These are phyloP conservation scores for Corticium candelabrum DNA, from an alignment of 37 sponge, comb jelly and placozoan genomes.

Conservation along the genomic window DNA sequence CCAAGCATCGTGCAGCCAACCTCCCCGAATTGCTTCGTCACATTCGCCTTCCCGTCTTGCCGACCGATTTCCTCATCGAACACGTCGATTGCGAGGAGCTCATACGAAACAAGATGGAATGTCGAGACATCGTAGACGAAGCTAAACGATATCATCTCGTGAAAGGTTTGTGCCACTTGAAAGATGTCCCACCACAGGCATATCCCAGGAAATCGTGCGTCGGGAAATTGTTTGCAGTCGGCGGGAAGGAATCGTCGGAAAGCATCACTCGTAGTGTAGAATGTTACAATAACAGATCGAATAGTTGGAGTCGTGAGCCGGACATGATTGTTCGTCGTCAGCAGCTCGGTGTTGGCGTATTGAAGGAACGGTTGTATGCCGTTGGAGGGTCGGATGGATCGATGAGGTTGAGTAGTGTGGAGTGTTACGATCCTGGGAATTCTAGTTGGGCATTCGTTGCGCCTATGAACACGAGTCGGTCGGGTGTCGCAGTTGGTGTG, in stretches of 20 bases:
- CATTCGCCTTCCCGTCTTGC: conserved; percentile 71
- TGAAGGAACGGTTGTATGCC: conserved; percentile 74
- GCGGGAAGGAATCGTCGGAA: conserved; percentile 91
- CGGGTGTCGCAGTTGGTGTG: no score
- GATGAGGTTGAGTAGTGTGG: conserved; percentile 75
- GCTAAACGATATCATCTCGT: conserved; percentile 86
- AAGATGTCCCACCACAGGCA: not conserved
- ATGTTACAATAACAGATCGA: conserved; percentile 1
- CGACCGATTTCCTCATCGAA: conserved; percentile 63
- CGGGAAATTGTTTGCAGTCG: conserved; percentile 73
- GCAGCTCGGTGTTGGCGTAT: conserved; percentile 68
- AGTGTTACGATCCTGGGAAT: no score
- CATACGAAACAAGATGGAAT: conserved; percentile 45
- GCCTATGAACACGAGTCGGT: no score
- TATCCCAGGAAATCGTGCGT: conserved; percentile 66
- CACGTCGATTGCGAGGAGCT: conserved; percentile 58
- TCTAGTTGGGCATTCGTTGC: no score
- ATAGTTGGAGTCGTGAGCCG: conserved; percentile 55
- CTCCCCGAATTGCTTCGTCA: conserved; percentile 60
- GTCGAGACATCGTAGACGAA: conserved; percentile 84
- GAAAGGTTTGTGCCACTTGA: conserved; percentile 32
- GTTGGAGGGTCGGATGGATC: conserved; percentile 98
- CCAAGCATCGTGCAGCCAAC: conserved; percentile 42
- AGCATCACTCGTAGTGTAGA: conserved; percentile 45
- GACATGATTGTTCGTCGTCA: conserved; percentile 79